Evolutionary conservation across 30 jellyfish, hydroid and myxozoan genomes (phyloP), one percentile per base, ranked within the genome.

Genomic region (Hydra vulgaris): DNA sequence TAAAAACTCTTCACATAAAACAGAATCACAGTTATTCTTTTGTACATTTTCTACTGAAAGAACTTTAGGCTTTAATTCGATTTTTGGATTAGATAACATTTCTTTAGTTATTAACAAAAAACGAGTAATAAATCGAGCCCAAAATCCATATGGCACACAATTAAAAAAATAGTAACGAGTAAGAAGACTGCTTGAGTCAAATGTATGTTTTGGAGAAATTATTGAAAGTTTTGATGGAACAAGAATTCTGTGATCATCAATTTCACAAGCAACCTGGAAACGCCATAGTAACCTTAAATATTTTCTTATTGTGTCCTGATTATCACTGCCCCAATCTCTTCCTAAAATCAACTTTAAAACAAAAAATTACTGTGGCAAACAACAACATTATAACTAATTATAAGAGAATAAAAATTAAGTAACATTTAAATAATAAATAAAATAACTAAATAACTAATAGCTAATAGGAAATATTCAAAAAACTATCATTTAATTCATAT

Each of bases 81-180:
- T 25, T 7, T 68, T 53, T 18, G 52, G 61, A 23, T 56, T 24
- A 21, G 82, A 74, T 55, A 92, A 81, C 95, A 92, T 87, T 16
- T 92, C 96, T 18, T 73, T 76, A 78, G 88, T 74, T 76, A 88
- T 82, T 53, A 87, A 69, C 83, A 92, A 72, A 70, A 92, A 69
- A 26, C 96, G 88, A 74, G 96, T 84, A 16, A 92, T 84, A 54
- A 92, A 92, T 12, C 98, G 86, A 26, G 92, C 74, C 98, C 98
- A 92, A 23, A 92, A 92, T 8, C 98, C 98, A 23, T 83, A 83
- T 18, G 98, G 98, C 15, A 92, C 87, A 71, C 98, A 92, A 7
- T 87, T 79, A 73, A 92, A 87, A 12, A 88, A 84, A 79, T 92
- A 95, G 52, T 71, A 70, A 8, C 98, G 85, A 18, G 53, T 24